Evolutionary conservation across 2,113 vertebrate genomes (phyloP), one percentile per base, ranked within the genome.

Genomic region (Mohoua ochrocephala): DNA sequence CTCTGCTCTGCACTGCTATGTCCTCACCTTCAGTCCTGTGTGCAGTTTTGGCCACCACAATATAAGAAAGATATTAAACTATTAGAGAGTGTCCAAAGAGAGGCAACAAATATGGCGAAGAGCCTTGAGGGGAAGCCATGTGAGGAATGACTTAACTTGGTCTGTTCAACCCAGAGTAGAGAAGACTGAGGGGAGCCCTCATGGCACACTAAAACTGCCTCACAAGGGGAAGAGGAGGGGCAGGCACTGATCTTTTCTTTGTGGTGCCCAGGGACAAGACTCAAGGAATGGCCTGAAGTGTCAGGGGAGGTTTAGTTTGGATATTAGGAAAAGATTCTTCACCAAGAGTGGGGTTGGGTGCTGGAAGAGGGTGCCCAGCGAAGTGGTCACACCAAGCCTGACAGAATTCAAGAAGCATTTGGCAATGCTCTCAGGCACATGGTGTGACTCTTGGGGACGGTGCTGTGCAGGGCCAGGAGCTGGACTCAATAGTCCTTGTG

Each of bases 291-390:
- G 18, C 6, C 28, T 28, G 19, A 69, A 61, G 45, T 13, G 39
- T 39, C 54, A 53, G 39, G 8, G 13, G 19, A 78, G 6, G 39
- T 45, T 61, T 44, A 23, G 23, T 27, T 28, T 22, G 28, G 39
- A 39, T 39, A 39, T 53, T 28, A 61, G 28, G 28, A 16, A 52
- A 60, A 69, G 28, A 15, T 28, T n/a, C 23, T 61, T 39, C 45
- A 23, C 19, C 15, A 10, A 33, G 27, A 6, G 15, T 8, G 8
- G 13, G 15, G 10, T 1, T 39, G 15, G 10, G 18, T 9, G 2
- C 18, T n/a, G 54, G 3, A 53, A 52, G 1, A 33, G 15, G 11
- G 2, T 45, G 28, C 28, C 28, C 39, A 28, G 12, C 4, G 4
- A 23, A 7, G 3, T 13, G 19, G 23, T n/a, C 39, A 19, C 74